phyloP scores from a whole-genome alignment of 2,888 invertebrate species.

The Calephelis perditalis region DNA sequence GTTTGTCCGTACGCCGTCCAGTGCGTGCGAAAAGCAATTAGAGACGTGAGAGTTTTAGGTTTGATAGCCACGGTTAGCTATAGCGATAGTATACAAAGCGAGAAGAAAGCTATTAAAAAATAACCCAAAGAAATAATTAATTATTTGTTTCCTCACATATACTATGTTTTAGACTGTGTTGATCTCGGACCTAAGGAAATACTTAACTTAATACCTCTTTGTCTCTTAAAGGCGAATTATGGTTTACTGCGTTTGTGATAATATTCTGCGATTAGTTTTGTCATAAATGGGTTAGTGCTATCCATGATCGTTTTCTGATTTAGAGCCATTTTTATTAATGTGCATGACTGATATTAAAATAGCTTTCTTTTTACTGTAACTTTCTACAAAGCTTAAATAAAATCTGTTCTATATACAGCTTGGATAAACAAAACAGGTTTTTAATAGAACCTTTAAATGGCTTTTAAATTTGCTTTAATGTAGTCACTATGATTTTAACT shows the following conservation, averaged over 20 bases:
- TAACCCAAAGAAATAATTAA: neutral
- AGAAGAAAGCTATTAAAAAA: neutral
- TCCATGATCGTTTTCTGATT: too few relatives aligned
- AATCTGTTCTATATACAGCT: neutral
- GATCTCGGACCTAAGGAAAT: too few relatives aligned
- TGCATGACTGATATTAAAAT: too few relatives aligned
- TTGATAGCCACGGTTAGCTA: neutral
- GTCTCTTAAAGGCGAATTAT: too few relatives aligned
- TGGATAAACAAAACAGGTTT: neutral
- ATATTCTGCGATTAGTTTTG: too few relatives aligned
- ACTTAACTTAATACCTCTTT: too few relatives aligned
- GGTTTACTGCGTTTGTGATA: too few relatives aligned
- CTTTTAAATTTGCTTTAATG: neutral
- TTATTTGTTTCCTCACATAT: too few relatives aligned
- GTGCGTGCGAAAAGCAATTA: slow-evolving; percentile 15
- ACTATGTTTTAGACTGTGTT: too few relatives aligned
- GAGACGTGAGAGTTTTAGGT: slow-evolving; percentile 6
- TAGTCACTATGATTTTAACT: neutral
- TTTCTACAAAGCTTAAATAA: neutral
- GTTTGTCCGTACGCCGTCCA: slow-evolving; percentile 10
- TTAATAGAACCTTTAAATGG: neutral
- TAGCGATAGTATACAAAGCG: neutral
- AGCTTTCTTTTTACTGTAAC: neutral
- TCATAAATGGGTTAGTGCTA: too few relatives aligned
- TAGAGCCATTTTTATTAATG: too few relatives aligned